phyloP scores from a whole-genome alignment of 1,140 invertebrate genomes.

The Magallana angulata region DNA sequence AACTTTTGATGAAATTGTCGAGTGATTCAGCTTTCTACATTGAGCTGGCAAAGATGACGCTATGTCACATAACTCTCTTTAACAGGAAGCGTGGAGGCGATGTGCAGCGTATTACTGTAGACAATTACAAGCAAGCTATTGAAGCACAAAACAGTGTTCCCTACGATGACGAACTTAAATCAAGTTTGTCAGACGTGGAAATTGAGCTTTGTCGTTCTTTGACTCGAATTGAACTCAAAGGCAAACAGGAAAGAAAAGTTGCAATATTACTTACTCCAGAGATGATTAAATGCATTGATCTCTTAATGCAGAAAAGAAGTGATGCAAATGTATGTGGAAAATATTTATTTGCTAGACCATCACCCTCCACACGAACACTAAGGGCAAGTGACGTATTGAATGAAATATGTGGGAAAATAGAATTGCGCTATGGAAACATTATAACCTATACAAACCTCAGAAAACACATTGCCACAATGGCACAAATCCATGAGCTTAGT shows the following conservation, averaged over 20 bases:
- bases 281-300: constrained; percentile 26
- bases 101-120: background rate
- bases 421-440: constrained; percentile 17
- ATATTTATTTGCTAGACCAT: constrained; percentile 31
- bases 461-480: constrained; percentile 60
- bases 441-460: constrained; percentile 74
- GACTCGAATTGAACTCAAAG: constrained; percentile 21
- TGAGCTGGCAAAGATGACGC: constrained; percentile 1
- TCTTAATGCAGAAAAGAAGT: background rate
- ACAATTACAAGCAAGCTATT: constrained; percentile 35
- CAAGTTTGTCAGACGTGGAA: constrained; percentile 26
- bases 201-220: constrained; percentile 22
- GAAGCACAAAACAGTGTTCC: constrained; percentile 25
- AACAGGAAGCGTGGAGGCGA: constrained; percentile 41
- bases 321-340: constrained; percentile 12
- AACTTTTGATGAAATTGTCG: background rate
- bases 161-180: background rate
- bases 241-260: constrained; percentile 36
- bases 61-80: constrained; percentile 12
- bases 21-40: constrained; percentile 5
- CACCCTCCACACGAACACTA: background rate
- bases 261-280: constrained; percentile 15
- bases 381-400: constrained; percentile 19
- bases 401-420: background rate
- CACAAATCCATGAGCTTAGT: constrained; percentile 49